Percentiles rank a stretch among this genome's conserved stretches.
Evolutionary conservation across 2,888 invertebrate genomes (phyloP).

Genomic region (Drosophila percnosoma): DNA sequence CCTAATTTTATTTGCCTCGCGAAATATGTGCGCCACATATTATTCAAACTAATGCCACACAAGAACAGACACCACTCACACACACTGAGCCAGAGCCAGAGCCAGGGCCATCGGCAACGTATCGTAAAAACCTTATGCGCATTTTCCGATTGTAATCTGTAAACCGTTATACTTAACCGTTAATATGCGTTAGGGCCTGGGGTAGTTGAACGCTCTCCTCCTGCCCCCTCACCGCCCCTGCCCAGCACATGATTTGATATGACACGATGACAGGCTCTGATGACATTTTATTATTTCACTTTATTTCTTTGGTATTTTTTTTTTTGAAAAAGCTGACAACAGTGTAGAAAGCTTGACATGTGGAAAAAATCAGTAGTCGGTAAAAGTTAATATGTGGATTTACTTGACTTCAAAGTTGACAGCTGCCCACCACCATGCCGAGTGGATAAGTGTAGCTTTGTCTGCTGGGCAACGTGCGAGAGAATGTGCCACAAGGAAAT

Average conservation of each 20-base stretch:
- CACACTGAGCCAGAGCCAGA: not conserved
- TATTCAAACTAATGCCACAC: constrained; percentile 72
- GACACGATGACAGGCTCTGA: constrained; percentile 68
- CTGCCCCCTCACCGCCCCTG: not conserved
- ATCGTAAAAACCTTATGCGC: constrained; percentile 73
- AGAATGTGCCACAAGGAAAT: not conserved
- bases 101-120: constrained; percentile 13
- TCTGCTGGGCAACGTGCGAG: not conserved
- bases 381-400: constrained; percentile 43
- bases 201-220: not conserved
- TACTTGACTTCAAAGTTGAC: constrained; percentile 27
- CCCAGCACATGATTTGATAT: constrained; percentile 33
- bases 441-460: not conserved
- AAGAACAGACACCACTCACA: not conserved
- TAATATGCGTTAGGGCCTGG: constrained; percentile 47
- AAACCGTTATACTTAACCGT: constrained; percentile 51
- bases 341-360: constrained; percentile 29
- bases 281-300: constrained; percentile 54
- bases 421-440: constrained; percentile 11
- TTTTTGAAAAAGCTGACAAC: constrained; percentile 36
- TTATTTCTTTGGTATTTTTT: constrained; percentile 16
- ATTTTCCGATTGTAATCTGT: constrained; percentile 78
- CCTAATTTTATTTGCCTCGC: constrained; percentile 71
- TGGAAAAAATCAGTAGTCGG: constrained; percentile 20
- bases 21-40: constrained; percentile 40